These are phyloP conservation scores for Cettia cetti DNA, from an alignment of 2,113 vertebrate species.

Conservation along the genomic window DNA sequence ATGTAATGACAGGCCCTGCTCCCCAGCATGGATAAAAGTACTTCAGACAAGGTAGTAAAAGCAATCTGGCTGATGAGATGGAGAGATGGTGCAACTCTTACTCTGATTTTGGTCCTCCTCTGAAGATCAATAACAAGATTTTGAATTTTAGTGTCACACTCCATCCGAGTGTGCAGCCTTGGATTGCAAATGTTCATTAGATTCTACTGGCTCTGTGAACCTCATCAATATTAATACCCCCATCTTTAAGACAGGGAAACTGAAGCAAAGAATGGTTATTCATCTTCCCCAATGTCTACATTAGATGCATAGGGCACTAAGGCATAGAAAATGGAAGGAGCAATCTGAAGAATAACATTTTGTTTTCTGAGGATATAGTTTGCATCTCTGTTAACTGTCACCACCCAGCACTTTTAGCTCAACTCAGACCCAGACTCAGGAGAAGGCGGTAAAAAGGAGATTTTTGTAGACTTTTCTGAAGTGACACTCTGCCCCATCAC, in stretches of 20 bases:
- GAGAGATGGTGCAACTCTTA: neutral
- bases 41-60: neutral
- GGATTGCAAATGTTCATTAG: neutral
- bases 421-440: neutral
- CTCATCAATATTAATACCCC: constrained; percentile 49
- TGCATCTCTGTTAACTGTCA: neutral
- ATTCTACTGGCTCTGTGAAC: constrained; percentile 20
- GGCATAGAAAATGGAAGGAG: neutral
- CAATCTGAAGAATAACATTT: neutral
- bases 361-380: neutral
- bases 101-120: constrained; percentile 20
- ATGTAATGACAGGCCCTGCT: neutral
- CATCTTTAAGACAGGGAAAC: neutral
- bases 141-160: constrained; percentile 29
- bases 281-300: neutral
- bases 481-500: neutral
- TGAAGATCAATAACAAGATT: constrained; percentile 24
- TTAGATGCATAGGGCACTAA: neutral
- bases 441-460: neutral
- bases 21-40: neutral
- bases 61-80: neutral
- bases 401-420: neutral
- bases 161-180: neutral
- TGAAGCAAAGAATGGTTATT: constrained; percentile 1
- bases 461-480: neutral